A percentile compares a stretch with the other conserved stretches of the same genome.
Evolutionary conservation across 2,797 vertebrate genomes (phyloP).

Genomic region (Neosilurus hyrtlii): DNA sequence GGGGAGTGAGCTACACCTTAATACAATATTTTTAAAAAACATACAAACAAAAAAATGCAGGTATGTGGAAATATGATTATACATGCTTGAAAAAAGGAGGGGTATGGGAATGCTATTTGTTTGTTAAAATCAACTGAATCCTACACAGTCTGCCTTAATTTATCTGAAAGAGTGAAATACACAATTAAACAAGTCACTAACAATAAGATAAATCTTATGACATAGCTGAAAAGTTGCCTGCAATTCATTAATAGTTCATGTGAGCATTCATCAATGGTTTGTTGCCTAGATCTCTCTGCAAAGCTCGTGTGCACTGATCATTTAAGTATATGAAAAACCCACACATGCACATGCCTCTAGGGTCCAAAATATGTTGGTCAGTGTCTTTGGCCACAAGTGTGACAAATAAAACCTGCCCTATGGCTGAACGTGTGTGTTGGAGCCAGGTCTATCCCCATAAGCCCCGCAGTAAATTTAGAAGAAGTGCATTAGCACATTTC

Average conservation of each 20-base stretch:
- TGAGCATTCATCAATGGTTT: neutral
- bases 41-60: too few species aligned
- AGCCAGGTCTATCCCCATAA: constrained; percentile 50
- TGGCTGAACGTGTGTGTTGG: constrained; percentile 23
- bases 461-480: constrained; percentile 41
- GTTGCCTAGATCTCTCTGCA: neutral
- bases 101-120: too few species aligned
- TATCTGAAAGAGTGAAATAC: neutral
- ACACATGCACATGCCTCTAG: neutral
- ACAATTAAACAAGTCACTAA: neutral
- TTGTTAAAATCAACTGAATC: too few species aligned
- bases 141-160: neutral
- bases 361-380: constrained; percentile 18
- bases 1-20: too few species aligned
- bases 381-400: constrained; percentile 43
- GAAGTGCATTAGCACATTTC: constrained; percentile 47
- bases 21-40: too few species aligned
- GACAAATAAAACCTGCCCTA: constrained; percentile 34
- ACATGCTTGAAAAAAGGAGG: too few species aligned
- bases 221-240: neutral
- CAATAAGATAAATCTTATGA: neutral
- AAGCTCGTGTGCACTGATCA: constrained; percentile 19
- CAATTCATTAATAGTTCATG: neutral
- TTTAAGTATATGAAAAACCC: constrained; percentile 29
- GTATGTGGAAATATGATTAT: too few species aligned